Conservation (phyloP, 2,113 vertebrate species). For the Gnathonemus longibarbis region DNA sequence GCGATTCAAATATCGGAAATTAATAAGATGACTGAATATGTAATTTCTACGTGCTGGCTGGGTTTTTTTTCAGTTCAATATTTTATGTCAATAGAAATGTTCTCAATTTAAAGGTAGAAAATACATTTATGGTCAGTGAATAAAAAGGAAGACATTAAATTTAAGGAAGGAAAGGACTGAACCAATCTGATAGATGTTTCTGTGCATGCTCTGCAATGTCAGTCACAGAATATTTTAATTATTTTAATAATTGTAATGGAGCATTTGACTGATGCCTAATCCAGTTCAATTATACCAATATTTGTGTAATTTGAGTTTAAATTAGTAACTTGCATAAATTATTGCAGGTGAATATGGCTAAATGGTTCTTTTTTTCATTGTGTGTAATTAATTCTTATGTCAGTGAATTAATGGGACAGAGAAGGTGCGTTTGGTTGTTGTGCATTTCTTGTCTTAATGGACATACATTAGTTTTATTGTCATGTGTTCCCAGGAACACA, state of each 20-base stretch:
- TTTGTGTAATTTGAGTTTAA: slow-evolving; percentile 17
- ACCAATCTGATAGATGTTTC: not conserved
- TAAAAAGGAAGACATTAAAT: not conserved
- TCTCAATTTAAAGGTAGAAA: not conserved
- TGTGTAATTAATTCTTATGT: slow-evolving; percentile 32
- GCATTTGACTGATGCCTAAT: not conserved
- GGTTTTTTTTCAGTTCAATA: not conserved
- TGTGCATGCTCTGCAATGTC: slow-evolving; percentile 30
- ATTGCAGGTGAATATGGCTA: slow-evolving; percentile 8
- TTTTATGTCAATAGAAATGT: not conserved
- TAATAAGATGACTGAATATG: not conserved
- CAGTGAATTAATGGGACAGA: slow-evolving; percentile 24
- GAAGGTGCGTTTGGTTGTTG: slow-evolving; percentile 24
- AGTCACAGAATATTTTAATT: slow-evolving; percentile 26
- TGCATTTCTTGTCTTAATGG: slow-evolving; percentile 41
- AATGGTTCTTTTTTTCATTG: slow-evolving; percentile 3
- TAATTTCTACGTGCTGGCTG: not conserved
- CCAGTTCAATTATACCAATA: slow-evolving; percentile 1
- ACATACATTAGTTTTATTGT: not conserved
- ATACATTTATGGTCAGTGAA: not conserved
- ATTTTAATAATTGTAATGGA: slow-evolving; percentile 24
- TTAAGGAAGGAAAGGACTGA: not conserved
- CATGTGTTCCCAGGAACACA: not conserved
- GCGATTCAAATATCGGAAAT: not conserved
- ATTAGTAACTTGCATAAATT: not conserved